A percentile compares a stretch with the other conserved stretches of the same genome.
Conservation (phyloP, 2,888 invertebrate genomes). For the Drosophila colorata region DNA sequence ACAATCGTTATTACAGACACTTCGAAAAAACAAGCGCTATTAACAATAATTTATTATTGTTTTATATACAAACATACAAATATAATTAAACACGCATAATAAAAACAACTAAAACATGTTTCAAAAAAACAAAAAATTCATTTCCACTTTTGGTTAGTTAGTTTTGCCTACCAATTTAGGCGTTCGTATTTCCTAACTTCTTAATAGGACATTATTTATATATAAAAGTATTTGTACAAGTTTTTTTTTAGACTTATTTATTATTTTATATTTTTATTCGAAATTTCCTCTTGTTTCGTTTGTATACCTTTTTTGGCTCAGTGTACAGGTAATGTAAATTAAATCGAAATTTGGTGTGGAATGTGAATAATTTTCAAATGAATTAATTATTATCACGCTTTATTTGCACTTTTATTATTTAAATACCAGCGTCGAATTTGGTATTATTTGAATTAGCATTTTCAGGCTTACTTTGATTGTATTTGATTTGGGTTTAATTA, state of each 20-base stretch:
- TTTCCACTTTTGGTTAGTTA: neutral
- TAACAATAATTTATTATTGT: neutral
- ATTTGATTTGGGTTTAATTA: constrained; percentile 5
- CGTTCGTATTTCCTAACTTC: neutral
- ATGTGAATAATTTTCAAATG: neutral
- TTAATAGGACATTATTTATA: neutral
- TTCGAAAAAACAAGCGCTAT: neutral
- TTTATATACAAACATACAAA: neutral
- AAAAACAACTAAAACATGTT: neutral
- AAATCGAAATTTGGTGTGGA: neutral
- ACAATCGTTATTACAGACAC: constrained; percentile 6
- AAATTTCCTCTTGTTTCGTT: too few relatives aligned
- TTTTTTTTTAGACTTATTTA: too few relatives aligned
- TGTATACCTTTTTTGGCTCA: neutral
- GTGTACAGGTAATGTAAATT: neutral
- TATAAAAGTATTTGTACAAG: too few relatives aligned
- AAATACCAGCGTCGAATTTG: neutral
- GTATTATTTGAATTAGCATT: neutral
- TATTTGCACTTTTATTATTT: neutral
- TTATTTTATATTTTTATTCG: too few relatives aligned
- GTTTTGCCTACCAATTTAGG: neutral
- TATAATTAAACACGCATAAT: neutral
- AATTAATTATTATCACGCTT: constrained; percentile 1
- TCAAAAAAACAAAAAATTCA: neutral
- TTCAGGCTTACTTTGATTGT: neutral